Evolutionary conservation across 2,113 vertebrate species (phyloP).

Genomic region (Mustelus asterias): DNA sequence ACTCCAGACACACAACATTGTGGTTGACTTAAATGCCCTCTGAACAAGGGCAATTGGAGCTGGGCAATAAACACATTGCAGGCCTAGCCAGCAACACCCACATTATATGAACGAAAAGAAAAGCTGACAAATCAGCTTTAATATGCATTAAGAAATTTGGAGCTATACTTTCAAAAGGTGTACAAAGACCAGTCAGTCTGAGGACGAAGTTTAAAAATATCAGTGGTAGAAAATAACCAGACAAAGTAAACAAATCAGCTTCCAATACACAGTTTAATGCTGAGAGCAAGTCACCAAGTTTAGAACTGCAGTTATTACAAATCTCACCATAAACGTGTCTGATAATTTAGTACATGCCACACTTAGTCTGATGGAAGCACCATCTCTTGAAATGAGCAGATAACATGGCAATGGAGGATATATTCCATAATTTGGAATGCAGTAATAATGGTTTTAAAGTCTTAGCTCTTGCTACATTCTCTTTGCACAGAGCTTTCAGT

Average conservation of each 20-base stretch:
- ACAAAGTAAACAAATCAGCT: background rate
- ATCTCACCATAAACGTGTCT: too few species aligned
- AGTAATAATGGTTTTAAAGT: background rate
- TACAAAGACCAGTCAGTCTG: background rate
- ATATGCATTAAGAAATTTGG: background rate
- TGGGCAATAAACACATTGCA: too few species aligned
- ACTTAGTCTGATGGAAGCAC: background rate
- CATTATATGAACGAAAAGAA: too few species aligned
- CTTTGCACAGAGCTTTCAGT: background rate
- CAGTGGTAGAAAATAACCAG: background rate
- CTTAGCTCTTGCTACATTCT: background rate
- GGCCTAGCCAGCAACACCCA: too few species aligned
- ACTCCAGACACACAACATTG: too few species aligned
- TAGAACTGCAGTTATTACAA: background rate
- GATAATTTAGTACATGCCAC: too few species aligned
- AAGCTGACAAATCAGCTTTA: background rate
- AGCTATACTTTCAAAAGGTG: background rate
- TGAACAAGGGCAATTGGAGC: too few species aligned
- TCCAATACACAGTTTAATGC: background rate
- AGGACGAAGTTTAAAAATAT: background rate
- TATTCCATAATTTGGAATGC: background rate
- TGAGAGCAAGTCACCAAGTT: background rate
- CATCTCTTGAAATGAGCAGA: background rate
- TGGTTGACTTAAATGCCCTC: too few species aligned
- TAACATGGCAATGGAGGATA: background rate